Conservation (phyloP, 2,888 invertebrate species). For the Hydrotaea cyrtoneurina region DNA sequence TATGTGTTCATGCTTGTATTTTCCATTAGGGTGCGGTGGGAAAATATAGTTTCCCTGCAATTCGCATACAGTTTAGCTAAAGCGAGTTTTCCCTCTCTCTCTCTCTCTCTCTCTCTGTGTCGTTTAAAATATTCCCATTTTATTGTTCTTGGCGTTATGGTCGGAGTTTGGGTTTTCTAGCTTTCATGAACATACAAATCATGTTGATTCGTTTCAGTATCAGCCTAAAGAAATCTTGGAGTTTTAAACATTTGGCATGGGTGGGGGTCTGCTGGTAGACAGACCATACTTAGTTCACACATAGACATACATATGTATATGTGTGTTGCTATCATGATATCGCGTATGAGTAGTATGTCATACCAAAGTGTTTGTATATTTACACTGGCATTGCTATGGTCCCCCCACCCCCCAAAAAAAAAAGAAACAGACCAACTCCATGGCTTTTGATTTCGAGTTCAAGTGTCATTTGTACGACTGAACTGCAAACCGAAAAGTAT, state of each 20-base stretch:
- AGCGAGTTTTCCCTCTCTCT: neutral
- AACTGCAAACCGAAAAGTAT: slow-evolving; percentile 10
- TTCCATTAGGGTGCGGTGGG: slow-evolving; percentile 60
- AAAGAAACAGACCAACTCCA: neutral
- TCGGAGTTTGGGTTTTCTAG: neutral
- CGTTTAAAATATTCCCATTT: neutral
- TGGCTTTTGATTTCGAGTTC: slow-evolving; percentile 48
- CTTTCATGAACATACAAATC: slow-evolving; percentile 32
- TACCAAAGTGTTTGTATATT: neutral
- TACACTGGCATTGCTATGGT: neutral
- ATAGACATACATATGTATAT: neutral
- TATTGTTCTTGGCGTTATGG: neutral
- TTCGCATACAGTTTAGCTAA: slow-evolving; percentile 27
- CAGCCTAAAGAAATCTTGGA: slow-evolving; percentile 22
- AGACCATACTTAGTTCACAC: neutral
- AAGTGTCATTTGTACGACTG: slow-evolving; percentile 56
- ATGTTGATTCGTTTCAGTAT: slow-evolving; percentile 36
- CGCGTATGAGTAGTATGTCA: too few relatives aligned
- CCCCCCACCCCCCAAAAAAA: neutral
- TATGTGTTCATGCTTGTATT: slow-evolving; percentile 7
- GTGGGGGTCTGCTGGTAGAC: slow-evolving; percentile 7
- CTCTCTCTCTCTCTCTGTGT: slow-evolving; percentile 1
- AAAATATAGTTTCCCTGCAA: slow-evolving; percentile 56
- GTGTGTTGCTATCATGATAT: neutral
- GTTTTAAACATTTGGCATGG: slow-evolving; percentile 28